phyloP scores from a whole-genome alignment of 2,797 vertebrate genomes.

The Triplophysa bombifrons region DNA sequence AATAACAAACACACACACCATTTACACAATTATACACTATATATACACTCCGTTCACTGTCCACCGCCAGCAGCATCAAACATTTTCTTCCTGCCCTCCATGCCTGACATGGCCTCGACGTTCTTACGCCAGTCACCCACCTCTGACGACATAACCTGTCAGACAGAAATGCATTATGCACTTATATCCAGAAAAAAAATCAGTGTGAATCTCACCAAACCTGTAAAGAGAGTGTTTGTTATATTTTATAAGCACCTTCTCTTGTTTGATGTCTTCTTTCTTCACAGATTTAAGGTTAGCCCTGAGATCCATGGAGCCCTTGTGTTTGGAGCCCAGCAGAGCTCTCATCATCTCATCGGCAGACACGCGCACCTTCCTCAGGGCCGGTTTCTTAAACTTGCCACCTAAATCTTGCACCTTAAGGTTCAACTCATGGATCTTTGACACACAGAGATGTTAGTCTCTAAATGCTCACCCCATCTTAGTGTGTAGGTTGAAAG shows the following conservation, averaged over 20 bases:
- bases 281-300: constrained; percentile 70
- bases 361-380: constrained; percentile 69
- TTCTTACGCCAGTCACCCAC: constrained; percentile 71
- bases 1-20: constrained; percentile 13
- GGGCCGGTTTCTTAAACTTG: constrained; percentile 68
- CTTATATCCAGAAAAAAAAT: background rate
- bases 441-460: background rate
- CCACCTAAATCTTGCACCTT: constrained; percentile 69
- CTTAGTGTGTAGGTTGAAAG: background rate
- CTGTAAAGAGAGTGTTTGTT: background rate
- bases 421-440: constrained; percentile 69
- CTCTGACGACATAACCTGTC: constrained; percentile 61
- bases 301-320: constrained; percentile 67
- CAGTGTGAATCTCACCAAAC: too few species aligned
- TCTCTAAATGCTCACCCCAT: background rate
- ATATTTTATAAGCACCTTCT: constrained; percentile 58
- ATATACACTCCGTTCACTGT: constrained; percentile 56
- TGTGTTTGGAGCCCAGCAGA: constrained; percentile 70
- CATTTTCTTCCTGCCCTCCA: constrained; percentile 74
- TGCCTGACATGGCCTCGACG: constrained; percentile 71
- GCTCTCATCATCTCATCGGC: constrained; percentile 70
- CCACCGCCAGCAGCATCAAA: constrained; percentile 65
- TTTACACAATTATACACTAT: constrained; percentile 39
- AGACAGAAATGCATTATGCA: background rate
- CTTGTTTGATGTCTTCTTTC: constrained; percentile 69